These are phyloP conservation scores for Lacerta agilis DNA, from an alignment of 2,797 vertebrate species.

Conservation along the genomic window DNA sequence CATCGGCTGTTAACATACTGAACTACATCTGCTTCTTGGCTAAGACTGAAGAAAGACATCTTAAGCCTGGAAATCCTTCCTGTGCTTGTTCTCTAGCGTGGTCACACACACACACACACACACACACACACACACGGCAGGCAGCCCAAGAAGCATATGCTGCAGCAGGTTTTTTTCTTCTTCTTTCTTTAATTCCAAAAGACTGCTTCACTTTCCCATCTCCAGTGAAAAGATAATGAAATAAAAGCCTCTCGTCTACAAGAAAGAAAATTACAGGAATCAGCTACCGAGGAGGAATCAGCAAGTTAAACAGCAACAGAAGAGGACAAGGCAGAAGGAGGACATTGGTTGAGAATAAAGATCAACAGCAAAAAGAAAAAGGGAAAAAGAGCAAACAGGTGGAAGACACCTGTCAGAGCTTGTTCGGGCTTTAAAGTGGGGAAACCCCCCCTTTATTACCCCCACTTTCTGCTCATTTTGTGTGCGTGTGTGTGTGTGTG, in stretches of 20 bases:
- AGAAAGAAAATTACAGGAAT: conserved; percentile 65
- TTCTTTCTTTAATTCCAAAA: conserved; percentile 13
- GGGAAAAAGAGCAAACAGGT: conserved; percentile 62
- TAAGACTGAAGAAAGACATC: conserved; percentile 72
- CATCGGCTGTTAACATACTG: conserved; percentile 79
- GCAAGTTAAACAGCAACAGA: conserved; percentile 55
- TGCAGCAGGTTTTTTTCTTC: conserved; percentile 55
- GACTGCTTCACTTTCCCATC: conserved; percentile 65
- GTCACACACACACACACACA: conserved; percentile 17
- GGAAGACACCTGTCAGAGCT: conserved; percentile 47
- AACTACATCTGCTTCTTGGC: conserved; percentile 85
- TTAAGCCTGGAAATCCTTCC: conserved; percentile 72
- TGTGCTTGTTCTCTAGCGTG: conserved; percentile 22
- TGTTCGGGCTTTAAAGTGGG: conserved; percentile 25
- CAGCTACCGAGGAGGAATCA: conserved; percentile 57
- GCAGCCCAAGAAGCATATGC: conserved; percentile 61
- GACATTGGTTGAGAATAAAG: conserved; percentile 57
- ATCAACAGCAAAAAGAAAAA: not conserved
- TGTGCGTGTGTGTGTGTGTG: not conserved
- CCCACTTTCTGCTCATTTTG: not conserved
- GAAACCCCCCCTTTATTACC: not conserved
- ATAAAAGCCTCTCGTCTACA: conserved; percentile 58
- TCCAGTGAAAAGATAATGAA: conserved; percentile 77
- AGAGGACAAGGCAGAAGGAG: conserved; percentile 46
- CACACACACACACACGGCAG: not conserved